A percentile compares a stretch with the other conserved stretches of the same genome.
These are phyloP conservation scores for Zaprionus obscuricornis DNA, from an alignment of 2,888 invertebrate genomes.

Conservation along the genomic window DNA sequence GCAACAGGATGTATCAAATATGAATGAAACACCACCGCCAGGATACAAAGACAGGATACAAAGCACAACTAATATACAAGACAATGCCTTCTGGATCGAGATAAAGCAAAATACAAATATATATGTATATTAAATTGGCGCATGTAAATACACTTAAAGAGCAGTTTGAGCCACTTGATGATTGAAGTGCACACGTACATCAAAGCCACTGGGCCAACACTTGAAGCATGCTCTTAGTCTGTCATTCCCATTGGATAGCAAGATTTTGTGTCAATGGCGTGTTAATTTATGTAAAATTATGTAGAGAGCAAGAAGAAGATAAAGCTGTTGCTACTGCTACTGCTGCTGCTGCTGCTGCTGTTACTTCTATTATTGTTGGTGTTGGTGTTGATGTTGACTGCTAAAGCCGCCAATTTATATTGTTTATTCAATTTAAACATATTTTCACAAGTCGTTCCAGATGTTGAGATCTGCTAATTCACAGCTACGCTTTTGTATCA, in stretches of 20 bases:
- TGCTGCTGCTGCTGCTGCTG: no score
- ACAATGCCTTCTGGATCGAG: no score
- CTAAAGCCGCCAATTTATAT: constrained; percentile 20
- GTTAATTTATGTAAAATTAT: constrained; percentile 58
- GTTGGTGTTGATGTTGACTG: constrained; percentile 8
- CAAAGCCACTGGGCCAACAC: constrained; percentile 9
- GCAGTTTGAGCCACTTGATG: neutral
- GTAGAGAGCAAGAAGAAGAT: constrained; percentile 24
- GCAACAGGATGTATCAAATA: constrained; percentile 39
- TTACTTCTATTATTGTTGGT: no score
- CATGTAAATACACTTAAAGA: no score
- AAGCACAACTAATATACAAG: constrained; percentile 3
- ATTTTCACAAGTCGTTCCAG: constrained; percentile 29
- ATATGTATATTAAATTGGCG: no score
- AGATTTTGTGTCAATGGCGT: constrained; percentile 18
- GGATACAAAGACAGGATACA: neutral
- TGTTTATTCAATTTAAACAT: constrained; percentile 40
- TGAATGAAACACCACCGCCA: neutral
- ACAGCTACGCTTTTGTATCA: constrained; percentile 5
- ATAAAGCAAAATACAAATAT: no score
- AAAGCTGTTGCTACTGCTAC: no score
- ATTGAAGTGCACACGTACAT: no score
- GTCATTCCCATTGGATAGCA: neutral
- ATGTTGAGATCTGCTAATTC: constrained; percentile 39
- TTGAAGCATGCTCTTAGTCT: constrained; percentile 8